phyloP scores from a whole-genome alignment of 2,113 vertebrate species.

The Odontesthes bonariensis region DNA sequence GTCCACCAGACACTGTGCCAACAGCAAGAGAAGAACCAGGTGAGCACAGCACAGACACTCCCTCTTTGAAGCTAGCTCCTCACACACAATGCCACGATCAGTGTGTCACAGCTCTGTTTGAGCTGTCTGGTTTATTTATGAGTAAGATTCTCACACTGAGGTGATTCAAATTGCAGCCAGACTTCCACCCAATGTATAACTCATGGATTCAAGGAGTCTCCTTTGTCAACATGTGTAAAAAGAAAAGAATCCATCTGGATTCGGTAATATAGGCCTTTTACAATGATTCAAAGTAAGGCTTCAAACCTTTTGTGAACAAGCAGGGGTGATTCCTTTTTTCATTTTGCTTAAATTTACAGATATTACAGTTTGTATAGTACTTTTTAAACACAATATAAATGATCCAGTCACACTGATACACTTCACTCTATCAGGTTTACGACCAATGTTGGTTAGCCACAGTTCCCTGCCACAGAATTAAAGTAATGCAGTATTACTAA shows the following conservation, averaged over 20 bases:
- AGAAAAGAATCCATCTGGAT: slow-evolving; percentile 5
- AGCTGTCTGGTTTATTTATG: slow-evolving; percentile 66
- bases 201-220: slow-evolving; percentile 25
- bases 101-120: slow-evolving; percentile 46
- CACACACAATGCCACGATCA: slow-evolving; percentile 13
- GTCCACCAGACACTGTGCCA: slow-evolving; percentile 86
- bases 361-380: not conserved
- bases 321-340: too few relatives aligned
- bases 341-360: not conserved
- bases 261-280: slow-evolving; percentile 22
- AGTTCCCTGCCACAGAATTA: not conserved
- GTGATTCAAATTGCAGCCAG: slow-evolving; percentile 61
- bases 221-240: slow-evolving; percentile 23
- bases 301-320: not conserved
- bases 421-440: not conserved
- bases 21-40: slow-evolving; percentile 41
- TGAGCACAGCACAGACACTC: slow-evolving; percentile 50
- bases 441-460: not conserved
- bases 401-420: too few relatives aligned
- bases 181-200: slow-evolving; percentile 46
- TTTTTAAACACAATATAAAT: not conserved
- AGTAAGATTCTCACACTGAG: slow-evolving; percentile 52
- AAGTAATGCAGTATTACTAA: slow-evolving; percentile 75
- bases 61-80: slow-evolving; percentile 46
- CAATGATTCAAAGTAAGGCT: slow-evolving; percentile 14